phyloP scores from a whole-genome alignment of 2,797 vertebrate species.

The Carapus acus region DNA sequence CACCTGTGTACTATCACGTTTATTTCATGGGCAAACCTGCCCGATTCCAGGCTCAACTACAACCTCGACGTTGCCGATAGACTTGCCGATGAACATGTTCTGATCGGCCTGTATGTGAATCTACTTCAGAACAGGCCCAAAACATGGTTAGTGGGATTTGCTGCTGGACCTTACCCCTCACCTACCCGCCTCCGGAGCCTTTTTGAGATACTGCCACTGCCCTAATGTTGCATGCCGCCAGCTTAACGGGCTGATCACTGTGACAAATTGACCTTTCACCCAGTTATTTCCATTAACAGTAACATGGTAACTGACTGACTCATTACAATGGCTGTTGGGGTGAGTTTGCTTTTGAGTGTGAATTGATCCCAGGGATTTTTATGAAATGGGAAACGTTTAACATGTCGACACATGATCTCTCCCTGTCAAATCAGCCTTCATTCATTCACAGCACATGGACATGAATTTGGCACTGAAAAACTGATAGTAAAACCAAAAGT shows the following conservation, averaged over 20 bases:
- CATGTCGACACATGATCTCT: background rate
- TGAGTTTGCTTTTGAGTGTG: constrained; percentile 4
- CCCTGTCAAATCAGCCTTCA: no score
- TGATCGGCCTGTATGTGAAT: constrained; percentile 97
- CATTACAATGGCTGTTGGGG: background rate
- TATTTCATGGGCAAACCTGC: constrained; percentile 71
- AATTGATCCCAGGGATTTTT: background rate
- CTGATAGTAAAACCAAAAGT: no score
- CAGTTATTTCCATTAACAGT: background rate
- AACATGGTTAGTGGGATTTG: constrained; percentile 87
- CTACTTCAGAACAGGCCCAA: constrained; percentile 88
- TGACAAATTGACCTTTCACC: constrained; percentile 6
- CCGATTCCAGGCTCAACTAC: constrained; percentile 90
- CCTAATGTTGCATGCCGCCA: constrained; percentile 44
- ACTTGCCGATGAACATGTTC: constrained; percentile 97
- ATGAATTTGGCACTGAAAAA: no score
- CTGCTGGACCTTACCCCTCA: constrained; percentile 29
- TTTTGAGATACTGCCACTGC: constrained; percentile 27
- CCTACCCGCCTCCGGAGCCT: constrained; percentile 24
- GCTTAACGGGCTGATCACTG: constrained; percentile 6
- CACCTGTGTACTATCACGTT: no score
- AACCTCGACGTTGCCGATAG: constrained; percentile 97
- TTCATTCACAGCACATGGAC: background rate
- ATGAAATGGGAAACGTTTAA: background rate
- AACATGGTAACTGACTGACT: background rate